phyloP scores from a whole-genome alignment of 1,140 invertebrate genomes.

The Geopemphigus sp. region DNA sequence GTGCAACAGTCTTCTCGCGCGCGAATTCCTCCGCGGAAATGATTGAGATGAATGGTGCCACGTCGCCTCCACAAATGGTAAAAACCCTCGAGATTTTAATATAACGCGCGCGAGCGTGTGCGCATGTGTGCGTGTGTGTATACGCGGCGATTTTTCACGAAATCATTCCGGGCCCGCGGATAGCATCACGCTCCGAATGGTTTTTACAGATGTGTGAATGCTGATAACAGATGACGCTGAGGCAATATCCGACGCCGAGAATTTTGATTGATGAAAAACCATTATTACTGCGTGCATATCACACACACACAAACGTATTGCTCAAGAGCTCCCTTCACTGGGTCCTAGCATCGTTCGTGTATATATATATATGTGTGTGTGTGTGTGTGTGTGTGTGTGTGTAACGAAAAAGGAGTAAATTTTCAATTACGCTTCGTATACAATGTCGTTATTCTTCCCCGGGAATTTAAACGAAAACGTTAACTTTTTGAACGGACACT shows the following conservation, averaged over 20 bases:
- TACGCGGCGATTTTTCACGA: constrained; percentile 36
- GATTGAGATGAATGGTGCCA: constrained; percentile 49
- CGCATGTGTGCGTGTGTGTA: not conserved
- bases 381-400: no score
- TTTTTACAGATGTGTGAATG: constrained; percentile 47
- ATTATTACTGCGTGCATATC: constrained; percentile 19
- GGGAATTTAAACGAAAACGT: no score
- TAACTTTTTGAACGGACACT: no score
- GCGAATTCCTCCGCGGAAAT: constrained; percentile 39
- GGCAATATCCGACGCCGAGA: constrained; percentile 9
- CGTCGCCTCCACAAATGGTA: constrained; percentile 36
- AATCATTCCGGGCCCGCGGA: constrained; percentile 45
- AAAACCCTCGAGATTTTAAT: constrained; percentile 43
- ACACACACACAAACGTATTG: no score
- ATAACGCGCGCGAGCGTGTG: not conserved
- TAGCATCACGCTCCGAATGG: constrained; percentile 30
- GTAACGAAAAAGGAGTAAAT: not conserved
- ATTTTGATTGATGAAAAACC: constrained; percentile 45
- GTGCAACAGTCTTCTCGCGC: constrained; percentile 1
- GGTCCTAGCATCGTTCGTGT: no score
- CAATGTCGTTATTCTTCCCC: no score
- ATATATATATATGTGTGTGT: no score
- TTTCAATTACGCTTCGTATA: not conserved
- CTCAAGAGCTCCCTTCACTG: no score
- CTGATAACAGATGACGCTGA: constrained; percentile 48